Percentiles rank a stretch among this genome's conserved stretches.
Conservation (phyloP, 1,140 invertebrate species). For the Ceratina australensis region DNA sequence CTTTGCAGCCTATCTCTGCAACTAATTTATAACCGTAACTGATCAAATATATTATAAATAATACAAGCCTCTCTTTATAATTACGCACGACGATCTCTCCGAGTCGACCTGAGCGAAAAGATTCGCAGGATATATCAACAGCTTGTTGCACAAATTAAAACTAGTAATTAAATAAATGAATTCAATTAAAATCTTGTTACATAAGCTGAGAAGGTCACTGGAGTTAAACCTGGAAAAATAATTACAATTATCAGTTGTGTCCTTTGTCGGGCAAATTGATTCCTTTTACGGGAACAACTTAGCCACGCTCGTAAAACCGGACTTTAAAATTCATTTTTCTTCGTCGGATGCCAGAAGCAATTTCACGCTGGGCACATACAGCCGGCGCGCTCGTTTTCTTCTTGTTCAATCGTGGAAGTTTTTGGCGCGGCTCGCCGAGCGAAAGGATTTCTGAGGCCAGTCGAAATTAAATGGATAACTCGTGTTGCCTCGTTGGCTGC, state of each 20-base stretch:
- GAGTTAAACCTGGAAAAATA: not conserved
- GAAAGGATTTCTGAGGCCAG: not conserved
- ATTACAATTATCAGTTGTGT: not conserved
- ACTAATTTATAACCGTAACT: no score
- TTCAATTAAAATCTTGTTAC: no score
- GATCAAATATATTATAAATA: no score
- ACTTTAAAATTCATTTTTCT: slow-evolving; percentile 15
- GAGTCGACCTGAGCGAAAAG: not conserved
- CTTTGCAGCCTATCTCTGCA: no score
- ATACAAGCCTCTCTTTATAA: no score
- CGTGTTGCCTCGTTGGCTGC: slow-evolving; percentile 2
- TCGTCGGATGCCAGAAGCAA: slow-evolving; percentile 6
- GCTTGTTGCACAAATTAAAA: not conserved
- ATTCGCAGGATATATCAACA: not conserved
- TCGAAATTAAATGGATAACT: slow-evolving; percentile 27
- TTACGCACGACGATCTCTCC: no score
- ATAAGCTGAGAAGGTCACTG: no score
- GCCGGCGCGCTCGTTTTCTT: not conserved
- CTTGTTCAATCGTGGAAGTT: not conserved
- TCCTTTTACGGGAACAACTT: not conserved
- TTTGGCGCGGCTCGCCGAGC: not conserved
- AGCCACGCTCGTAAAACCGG: not conserved
- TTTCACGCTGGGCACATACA: slow-evolving; percentile 17
- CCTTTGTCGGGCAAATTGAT: not conserved
- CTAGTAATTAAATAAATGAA: no score